Base-by-base conservation (phyloP, 2,888 invertebrate species). In the Pyrochroa serraticornis region DNA sequence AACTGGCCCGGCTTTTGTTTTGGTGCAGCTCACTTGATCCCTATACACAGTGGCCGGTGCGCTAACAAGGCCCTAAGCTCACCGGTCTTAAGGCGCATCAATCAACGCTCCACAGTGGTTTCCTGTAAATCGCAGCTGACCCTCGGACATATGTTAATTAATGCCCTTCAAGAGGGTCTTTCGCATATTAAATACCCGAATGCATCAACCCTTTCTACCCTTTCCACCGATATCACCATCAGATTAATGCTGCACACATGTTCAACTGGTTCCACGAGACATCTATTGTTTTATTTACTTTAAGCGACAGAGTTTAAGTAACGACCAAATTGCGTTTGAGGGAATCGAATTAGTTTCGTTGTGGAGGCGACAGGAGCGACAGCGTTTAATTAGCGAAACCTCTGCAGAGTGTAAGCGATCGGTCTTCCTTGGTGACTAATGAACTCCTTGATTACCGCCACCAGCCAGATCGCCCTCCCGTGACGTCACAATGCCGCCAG, bases 341-440 rank as follows among this genome's bases (percentile, higher is more conserved):
- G 7, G 8, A 42, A 30, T 30, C 31, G 30, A 51, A 55, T 59
- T 59, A 49, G 59, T 59, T 35, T 52, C 39, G 41, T 47, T 50
- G 50, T 38, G 39, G 39, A 41, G 12, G 13, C 34, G 45, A 38
- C 30, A 46, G 50, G 55, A 60, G 67, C 71, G 75, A 75, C 76
- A 75, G 72, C 75, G 77, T 77, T 78, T 78, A 79, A 78, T 78
- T 78, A 78, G 75, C 70, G 74, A 70, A 72, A 69, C 72, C 71
- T 74, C 74, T 70, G 71, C 71, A 71, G 71, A 71, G 71, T 64
- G 72, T 71, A 68, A 72, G 73, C 75, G 73, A 78, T 78, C 78
- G 77, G 73, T 79, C 78, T 79, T 78, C 75, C 73, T 70, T 67
- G 64, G 76, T 79, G 77, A 79, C 79, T 79, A 79, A 79, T 79